A percentile compares a stretch with the other conserved stretches of the same genome.
Evolutionary conservation across 1,140 invertebrate genomes (phyloP).

Genomic region (Anastatus disparis): DNA sequence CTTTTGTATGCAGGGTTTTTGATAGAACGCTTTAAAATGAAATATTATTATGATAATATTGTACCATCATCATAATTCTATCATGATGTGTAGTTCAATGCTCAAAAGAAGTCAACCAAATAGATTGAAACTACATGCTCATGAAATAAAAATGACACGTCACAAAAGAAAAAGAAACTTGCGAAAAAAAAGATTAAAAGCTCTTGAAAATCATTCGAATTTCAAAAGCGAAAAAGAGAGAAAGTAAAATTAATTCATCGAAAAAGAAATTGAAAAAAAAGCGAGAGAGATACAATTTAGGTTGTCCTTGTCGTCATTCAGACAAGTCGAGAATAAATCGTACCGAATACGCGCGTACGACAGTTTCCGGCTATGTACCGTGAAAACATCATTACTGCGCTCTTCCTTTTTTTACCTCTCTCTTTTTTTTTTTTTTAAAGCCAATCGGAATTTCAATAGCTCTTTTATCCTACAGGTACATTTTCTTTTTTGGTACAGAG

Average conservation of each 20-base stretch:
- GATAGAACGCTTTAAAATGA: too few species aligned
- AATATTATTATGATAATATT: too few species aligned
- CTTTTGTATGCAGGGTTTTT: too few species aligned
- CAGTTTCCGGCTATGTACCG: not conserved
- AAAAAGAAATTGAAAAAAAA: not conserved
- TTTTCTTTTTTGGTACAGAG: too few species aligned
- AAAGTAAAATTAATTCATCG: not conserved
- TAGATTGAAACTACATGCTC: too few species aligned
- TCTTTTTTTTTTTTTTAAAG: not conserved
- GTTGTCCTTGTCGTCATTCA: not conserved
- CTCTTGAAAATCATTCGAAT: not conserved
- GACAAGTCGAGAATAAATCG: not conserved
- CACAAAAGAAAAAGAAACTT: not conserved
- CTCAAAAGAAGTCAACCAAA: too few species aligned
- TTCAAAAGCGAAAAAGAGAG: not conserved
- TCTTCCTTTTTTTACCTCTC: too few species aligned
- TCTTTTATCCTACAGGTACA: not conserved
- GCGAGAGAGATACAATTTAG: not conserved
- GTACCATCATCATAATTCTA: too few species aligned
- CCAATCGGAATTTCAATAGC: constrained; percentile 5
- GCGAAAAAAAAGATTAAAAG: not conserved
- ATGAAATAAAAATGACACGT: not conserved
- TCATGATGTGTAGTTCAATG: too few species aligned
- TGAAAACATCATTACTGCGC: constrained; percentile 17
- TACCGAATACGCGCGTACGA: too few species aligned